Conservation (phyloP, 2,113 vertebrate genomes). For the Periophthalmodon schlosseri region DNA sequence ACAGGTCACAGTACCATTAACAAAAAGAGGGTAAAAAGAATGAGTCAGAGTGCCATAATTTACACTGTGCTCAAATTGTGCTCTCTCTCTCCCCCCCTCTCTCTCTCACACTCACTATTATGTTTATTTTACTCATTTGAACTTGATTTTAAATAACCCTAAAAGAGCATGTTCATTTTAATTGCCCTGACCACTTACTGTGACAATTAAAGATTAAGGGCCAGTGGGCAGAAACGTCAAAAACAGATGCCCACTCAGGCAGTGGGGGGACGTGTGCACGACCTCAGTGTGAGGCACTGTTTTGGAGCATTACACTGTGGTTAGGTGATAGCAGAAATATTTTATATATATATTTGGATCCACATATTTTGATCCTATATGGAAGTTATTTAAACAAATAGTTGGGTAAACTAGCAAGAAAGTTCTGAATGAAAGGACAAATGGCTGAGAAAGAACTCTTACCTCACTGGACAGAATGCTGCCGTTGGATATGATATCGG, state of each 20-base stretch:
- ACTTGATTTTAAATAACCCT: conserved; percentile 7
- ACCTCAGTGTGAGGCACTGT: conserved; percentile 12
- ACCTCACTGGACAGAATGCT: conserved; percentile 96
- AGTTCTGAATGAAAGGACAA: neutral
- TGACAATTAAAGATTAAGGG: conserved; percentile 47
- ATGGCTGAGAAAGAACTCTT: conserved; percentile 57
- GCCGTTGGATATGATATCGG: conserved; percentile 98
- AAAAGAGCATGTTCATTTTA: conserved; percentile 42
- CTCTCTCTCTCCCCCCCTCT: neutral
- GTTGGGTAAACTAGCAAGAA: neutral
- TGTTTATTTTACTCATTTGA: neutral
- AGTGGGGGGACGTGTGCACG: conserved; percentile 19
- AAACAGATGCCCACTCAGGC: conserved; percentile 3
- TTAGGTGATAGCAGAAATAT: conserved; percentile 5
- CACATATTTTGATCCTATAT: neutral
- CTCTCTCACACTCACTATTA: neutral
- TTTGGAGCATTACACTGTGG: neutral
- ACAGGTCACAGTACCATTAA: neutral
- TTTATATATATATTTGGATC: neutral
- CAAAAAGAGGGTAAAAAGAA: neutral
- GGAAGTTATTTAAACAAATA: neutral
- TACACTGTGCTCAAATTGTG: neutral
- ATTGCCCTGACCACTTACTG: conserved; percentile 25
- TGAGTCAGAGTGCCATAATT: neutral
- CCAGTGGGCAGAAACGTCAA: conserved; percentile 37